These are phyloP conservation scores for Anniella stebbinsi DNA, from an alignment of 2,797 vertebrate species.

Conservation along the genomic window DNA sequence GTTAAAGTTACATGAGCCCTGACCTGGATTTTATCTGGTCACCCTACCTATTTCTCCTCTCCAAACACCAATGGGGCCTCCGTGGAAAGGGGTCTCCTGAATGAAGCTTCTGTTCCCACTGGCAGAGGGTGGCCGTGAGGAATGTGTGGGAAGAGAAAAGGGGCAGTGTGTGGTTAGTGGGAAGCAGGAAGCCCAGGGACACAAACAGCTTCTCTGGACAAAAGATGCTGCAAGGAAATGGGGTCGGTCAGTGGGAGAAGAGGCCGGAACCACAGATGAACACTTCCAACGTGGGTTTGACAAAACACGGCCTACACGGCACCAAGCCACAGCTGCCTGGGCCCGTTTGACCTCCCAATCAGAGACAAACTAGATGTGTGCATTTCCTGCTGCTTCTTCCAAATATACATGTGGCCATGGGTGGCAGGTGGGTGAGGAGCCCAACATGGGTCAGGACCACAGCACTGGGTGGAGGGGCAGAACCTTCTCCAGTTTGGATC, in stretches of 20 bases:
- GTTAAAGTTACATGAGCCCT: too few species aligned
- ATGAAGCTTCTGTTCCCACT: constrained; percentile 29
- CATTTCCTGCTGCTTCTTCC: too few species aligned
- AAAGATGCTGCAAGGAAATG: not conserved
- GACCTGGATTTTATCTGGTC: too few species aligned
- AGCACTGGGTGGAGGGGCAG: not conserved
- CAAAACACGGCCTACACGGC: not conserved
- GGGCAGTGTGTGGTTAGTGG: accelerated
- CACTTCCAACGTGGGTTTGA: not conserved
- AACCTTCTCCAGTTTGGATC: not conserved
- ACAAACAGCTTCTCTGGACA: not conserved
- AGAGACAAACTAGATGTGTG: too few species aligned
- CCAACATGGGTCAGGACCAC: not conserved
- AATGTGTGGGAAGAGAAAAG: accelerated
- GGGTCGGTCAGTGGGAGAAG: not conserved
- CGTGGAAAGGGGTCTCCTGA: not conserved
- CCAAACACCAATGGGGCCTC: accelerated
- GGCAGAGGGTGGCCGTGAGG: not conserved
- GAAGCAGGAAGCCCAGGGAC: not conserved
- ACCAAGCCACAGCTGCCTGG: not conserved
- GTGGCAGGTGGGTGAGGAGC: too few species aligned
- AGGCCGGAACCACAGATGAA: not conserved
- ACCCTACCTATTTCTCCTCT: too few species aligned
- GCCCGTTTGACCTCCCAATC: not conserved
- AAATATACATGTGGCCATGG: not conserved